Evolutionary conservation across 2,113 vertebrate species (phyloP).

Genomic region (Rhinopithecus roxellana): DNA sequence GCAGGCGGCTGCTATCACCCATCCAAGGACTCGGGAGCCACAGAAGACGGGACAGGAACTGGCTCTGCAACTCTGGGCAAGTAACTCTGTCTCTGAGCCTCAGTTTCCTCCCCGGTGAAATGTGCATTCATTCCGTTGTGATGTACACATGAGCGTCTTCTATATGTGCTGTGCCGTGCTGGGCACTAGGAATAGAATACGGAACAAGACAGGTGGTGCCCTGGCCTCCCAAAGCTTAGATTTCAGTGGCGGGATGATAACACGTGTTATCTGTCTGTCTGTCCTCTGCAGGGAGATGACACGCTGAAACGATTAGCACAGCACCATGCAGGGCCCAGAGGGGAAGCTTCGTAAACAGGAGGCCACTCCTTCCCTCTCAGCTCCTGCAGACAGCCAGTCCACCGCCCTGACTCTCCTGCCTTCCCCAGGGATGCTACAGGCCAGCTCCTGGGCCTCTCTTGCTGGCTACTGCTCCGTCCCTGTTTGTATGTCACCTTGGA

Average conservation of each 20-base stretch:
- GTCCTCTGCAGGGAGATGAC: background rate
- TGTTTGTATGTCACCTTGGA: background rate
- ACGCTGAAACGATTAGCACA: background rate
- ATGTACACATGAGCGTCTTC: background rate
- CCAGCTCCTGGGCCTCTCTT: background rate
- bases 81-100: background rate
- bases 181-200: background rate
- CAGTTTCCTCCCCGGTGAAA: background rate
- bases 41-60: background rate
- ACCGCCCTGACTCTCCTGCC: background rate
- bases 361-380: background rate
- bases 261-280: background rate
- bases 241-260: background rate
- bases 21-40: slow-evolving; percentile 4
- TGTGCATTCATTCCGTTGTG: background rate
- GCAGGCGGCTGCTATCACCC: background rate
- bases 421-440: background rate
- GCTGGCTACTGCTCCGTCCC: background rate
- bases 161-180: background rate
- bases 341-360: background rate
- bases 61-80: background rate
- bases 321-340: background rate
- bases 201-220: background rate
- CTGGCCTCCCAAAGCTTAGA: background rate
- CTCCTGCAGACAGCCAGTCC: background rate